Conservation (phyloP, 2,113 vertebrate genomes). For the Seriola dumerili region DNA sequence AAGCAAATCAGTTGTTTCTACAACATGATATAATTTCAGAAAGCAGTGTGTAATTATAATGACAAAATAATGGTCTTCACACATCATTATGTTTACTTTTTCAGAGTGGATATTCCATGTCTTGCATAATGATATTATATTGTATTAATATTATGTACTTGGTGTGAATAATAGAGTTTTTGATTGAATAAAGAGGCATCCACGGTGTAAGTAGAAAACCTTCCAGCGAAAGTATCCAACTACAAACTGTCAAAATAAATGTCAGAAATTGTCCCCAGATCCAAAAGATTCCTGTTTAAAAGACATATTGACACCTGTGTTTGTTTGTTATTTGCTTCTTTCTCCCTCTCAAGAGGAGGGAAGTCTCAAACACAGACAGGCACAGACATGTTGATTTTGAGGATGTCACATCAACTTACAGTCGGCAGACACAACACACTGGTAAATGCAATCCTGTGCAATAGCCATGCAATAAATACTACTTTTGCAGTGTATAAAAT, state of each 20-base stretch:
- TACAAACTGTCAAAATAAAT: constrained; percentile 5
- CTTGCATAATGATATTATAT: not conserved
- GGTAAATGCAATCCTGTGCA: constrained; percentile 49
- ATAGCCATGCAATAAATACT: constrained; percentile 35
- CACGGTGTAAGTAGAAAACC: not conserved
- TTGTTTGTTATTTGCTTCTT: constrained; percentile 15
- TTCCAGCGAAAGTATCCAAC: not conserved
- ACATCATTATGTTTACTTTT: constrained; percentile 10
- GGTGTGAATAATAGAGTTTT: not conserved
- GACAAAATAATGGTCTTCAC: constrained; percentile 26
- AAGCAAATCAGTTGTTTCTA: constrained; percentile 14
- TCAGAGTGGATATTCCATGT: not conserved
- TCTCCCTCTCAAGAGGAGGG: not conserved
- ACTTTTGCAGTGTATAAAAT: not conserved
- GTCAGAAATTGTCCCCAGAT: not conserved
- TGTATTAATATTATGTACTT: not conserved
- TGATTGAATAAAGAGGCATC: not conserved
- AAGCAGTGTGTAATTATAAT: constrained; percentile 25
- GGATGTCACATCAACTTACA: constrained; percentile 22
- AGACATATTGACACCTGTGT: constrained; percentile 4
- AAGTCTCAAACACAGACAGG: constrained; percentile 18
- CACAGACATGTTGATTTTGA: constrained; percentile 23
- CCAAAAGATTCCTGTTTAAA: constrained; percentile 21
- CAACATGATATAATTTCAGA: constrained; percentile 29
- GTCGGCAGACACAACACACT: constrained; percentile 20